Evolutionary conservation across 2,797 vertebrate genomes (phyloP), one percentile per base, ranked within the genome.

Genomic region (Bovichtus variegatus): DNA sequence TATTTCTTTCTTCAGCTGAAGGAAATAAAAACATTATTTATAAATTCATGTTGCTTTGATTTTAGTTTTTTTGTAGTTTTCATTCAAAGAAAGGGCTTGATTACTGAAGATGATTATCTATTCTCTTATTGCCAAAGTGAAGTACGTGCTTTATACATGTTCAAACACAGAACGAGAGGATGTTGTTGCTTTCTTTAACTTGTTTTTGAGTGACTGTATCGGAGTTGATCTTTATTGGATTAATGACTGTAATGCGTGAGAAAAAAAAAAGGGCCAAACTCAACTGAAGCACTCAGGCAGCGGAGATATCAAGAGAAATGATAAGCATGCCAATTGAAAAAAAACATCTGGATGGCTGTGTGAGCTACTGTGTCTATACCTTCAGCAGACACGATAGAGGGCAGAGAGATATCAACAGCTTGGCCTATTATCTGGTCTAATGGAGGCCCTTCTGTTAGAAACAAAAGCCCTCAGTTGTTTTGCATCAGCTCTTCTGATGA

Each of bases 391-490:
- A 71, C 8, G 23, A 78, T 71, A 50, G 78, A 86, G 84, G 82
- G 80, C 71, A 80, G 71, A 63, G 76, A 47, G 62, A 71, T 72
- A 82, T 71, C 86, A 80, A 84, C 88, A 93, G 91, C 87, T 84
- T 76, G 90, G 85, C 69, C 87, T 84, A 90, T 93, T 91, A 91
- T 90, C 84, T 87, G 87, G 69, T 91, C 91, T 93, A 88, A 92
- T 91, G 83, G 86, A 91, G 82, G 82, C 86, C 88, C 82, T 89
- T 91, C 91, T 93, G 91, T 89, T 82, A 19, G 74, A 91, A 85
- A 91, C 90, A 91, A 92, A 92, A 79, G 84, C 87, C 78, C 79
- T 47, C 10, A 34, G 71, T 90, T 87, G 78, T 78, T 90, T 91
- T 90, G 82, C 83, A 70, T 84, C 85, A 47, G 73, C 76, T 84